Percentiles rank a stretch among this genome's conserved stretches.
Conservation (phyloP, 2,888 invertebrate genomes). For the Dryobota labecula region DNA sequence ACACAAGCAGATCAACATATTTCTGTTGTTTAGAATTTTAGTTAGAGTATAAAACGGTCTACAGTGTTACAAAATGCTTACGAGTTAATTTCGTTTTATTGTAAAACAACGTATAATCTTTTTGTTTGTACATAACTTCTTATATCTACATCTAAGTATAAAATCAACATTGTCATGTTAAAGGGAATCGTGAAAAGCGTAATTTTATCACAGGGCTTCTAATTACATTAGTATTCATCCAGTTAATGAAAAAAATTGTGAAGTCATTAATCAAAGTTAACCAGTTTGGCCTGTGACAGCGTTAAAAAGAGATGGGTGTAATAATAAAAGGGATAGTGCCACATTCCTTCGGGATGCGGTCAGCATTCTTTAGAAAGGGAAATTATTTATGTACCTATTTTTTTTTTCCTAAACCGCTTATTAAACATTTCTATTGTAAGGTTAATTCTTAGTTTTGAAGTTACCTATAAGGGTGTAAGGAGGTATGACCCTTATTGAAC, state of each 20-base stretch:
- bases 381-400: slow-evolving; percentile 79
- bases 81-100: background rate
- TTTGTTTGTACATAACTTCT: background rate
- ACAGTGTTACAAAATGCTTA: background rate
- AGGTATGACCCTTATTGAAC: slow-evolving; percentile 68
- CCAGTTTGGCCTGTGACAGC: slow-evolving; percentile 74
- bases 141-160: background rate
- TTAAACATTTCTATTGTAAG: slow-evolving; percentile 72
- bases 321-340: slow-evolving; percentile 80
- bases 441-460: slow-evolving; percentile 74
- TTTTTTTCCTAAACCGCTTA: slow-evolving; percentile 77
- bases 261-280: slow-evolving; percentile 85
- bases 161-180: slow-evolving; percentile 18
- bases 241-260: slow-evolving; percentile 71
- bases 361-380: slow-evolving; percentile 83
- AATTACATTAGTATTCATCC: slow-evolving; percentile 80
- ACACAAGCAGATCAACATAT: background rate
- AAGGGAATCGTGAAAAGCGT: slow-evolving; percentile 25
- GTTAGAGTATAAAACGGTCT: background rate
- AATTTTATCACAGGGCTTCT: slow-evolving; percentile 58
- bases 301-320: slow-evolving; percentile 62
- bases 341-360: slow-evolving; percentile 81
- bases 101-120: background rate
- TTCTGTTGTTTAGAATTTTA: background rate
- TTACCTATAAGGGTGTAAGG: slow-evolving; percentile 65